Evolutionary conservation across 2,888 invertebrate genomes (phyloP), one percentile per base, ranked within the genome.

Genomic region (Coleophora deauratella): DNA sequence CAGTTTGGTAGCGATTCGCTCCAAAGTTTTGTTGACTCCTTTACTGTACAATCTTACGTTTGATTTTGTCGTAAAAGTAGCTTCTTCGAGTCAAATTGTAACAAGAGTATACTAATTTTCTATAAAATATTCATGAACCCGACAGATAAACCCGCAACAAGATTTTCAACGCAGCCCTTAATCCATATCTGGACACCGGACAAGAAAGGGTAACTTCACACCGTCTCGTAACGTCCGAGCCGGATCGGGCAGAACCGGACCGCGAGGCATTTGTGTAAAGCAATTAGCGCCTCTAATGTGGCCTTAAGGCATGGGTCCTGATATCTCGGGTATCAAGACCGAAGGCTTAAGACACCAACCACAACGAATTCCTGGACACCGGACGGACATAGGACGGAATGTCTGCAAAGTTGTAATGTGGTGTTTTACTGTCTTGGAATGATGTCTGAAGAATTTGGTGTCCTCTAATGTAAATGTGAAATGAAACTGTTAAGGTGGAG

Each of bases 211-310:
- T 61, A 62, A 62, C 51, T 45, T 33, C 45, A 52, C 53, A 62
- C 63, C 57, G 62, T 58, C 55, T 54, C 47, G 50, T 48, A 47
- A 50, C 57, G 55, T 53, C 54, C 50, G 52, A 54, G 55, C 57
- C 21, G 3, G 3, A 51, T 55, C 50, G 51, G 49, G 60, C 62
- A 38, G 21, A 21, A 6, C 34, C 42, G 46, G 50, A 49, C 49
- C 63, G 61, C 59, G 61, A 59, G 67, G 73, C 69, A 76, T 76
- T 67, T 71, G 72, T 67, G 71, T 77, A 74, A 75, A 75, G 77
- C 77, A 77, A 80, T 81, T 79, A 82, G 69, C 74, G 71, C 67
- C 59, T 70, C 61, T 73, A 77, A 74, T 75, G 72, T 72, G 69
- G 66, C 62, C 59, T 59, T 62, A 62, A 71, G 69, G 67, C 61